phyloP scores from a whole-genome alignment of 2,888 invertebrate genomes.

The Andrena dorsata region DNA sequence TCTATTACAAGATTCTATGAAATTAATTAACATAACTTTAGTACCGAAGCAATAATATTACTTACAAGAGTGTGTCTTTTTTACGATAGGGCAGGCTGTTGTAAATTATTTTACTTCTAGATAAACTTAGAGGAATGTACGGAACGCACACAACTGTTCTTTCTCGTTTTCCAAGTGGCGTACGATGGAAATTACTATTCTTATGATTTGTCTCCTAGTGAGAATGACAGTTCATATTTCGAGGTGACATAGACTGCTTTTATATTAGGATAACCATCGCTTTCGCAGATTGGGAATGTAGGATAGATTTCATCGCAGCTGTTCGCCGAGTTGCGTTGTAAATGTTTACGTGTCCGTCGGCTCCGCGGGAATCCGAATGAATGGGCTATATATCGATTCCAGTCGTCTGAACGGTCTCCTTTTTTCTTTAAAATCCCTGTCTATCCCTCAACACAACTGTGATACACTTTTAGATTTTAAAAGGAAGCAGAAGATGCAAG shows the following conservation, averaged over 20 bases:
- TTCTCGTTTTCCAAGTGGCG: conserved; percentile 1
- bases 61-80: conserved; percentile 13
- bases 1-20: conserved; percentile 3
- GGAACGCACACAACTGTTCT: conserved; percentile 10
- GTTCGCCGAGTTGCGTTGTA: conserved; percentile 31
- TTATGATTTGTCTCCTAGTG: conserved; percentile 40
- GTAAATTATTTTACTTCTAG: conserved; percentile 30
- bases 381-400: conserved; percentile 74
- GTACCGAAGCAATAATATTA: conserved; percentile 54
- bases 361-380: conserved; percentile 62
- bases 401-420: conserved; percentile 62
- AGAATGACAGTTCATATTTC: conserved; percentile 65
- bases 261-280: conserved; percentile 30
- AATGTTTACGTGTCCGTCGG: conserved; percentile 27
- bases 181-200: conserved; percentile 22
- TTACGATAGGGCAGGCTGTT: conserved; percentile 20
- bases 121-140: conserved; percentile 13
- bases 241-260: conserved; percentile 68
- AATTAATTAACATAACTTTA: conserved; percentile 31
- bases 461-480: conserved; percentile 83
- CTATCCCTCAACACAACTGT: conserved; percentile 84
- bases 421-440: conserved; percentile 76
- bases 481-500: conserved; percentile 71
- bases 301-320: conserved; percentile 66
- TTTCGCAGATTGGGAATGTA: conserved; percentile 57